A percentile compares a stretch with the other conserved stretches of the same genome.
These are phyloP conservation scores for Amphiprion ocellaris DNA, from an alignment of 2,113 vertebrate genomes.

Conservation along the genomic window DNA sequence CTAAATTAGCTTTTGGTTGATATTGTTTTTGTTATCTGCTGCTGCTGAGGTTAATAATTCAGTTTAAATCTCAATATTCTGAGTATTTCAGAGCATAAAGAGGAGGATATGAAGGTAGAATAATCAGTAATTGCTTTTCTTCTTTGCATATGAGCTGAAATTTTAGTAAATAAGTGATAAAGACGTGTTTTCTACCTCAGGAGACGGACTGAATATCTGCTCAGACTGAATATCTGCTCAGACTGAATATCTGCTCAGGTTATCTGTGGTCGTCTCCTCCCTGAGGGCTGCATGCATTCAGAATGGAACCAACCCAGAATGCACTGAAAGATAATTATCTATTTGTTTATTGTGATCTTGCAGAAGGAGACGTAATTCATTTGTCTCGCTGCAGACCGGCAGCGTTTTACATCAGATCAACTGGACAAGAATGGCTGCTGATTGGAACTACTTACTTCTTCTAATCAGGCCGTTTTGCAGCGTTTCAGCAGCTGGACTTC, in stretches of 20 bases:
- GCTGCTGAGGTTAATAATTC: too few species aligned
- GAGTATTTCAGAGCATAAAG: too few species aligned
- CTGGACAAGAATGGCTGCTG: not conserved
- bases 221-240: not conserved
- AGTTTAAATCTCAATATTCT: too few species aligned
- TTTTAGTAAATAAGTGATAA: not conserved
- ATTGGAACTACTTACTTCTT: constrained; percentile 17
- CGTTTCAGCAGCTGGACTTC: constrained; percentile 36
- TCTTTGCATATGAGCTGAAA: too few species aligned
- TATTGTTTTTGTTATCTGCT: not conserved
- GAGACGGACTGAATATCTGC: too few species aligned
- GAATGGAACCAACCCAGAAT: not conserved
- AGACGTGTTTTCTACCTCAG: not conserved
- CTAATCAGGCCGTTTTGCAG: constrained; percentile 16
- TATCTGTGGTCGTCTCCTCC: not conserved
- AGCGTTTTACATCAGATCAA: not conserved
- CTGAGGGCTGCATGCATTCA: not conserved
- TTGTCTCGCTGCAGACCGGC: too few species aligned
- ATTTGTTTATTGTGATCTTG: not conserved
- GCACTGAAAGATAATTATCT: constrained; percentile 5
- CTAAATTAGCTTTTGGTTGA: too few species aligned
- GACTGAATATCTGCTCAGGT: not conserved
- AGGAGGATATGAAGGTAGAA: too few species aligned
- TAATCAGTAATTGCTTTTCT: too few species aligned
- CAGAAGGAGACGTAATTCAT: not conserved